Base-by-base conservation (phyloP, 2,113 vertebrate genomes). In the Cyanistes caeruleus region DNA sequence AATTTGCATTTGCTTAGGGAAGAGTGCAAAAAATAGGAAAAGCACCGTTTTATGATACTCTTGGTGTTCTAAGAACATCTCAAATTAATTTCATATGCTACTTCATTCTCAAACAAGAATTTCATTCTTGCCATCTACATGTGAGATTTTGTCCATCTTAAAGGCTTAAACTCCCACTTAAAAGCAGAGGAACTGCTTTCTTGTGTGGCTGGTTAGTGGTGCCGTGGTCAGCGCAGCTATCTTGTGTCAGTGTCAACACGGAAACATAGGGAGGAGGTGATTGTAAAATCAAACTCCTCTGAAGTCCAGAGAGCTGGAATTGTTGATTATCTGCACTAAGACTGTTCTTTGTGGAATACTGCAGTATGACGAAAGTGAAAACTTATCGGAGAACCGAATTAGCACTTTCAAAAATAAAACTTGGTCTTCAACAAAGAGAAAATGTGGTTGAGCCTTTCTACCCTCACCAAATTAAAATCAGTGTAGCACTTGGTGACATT, bases 351-450 rank as follows among this genome's bases (percentile, higher is more conserved):
- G 62, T 58, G 69, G 56, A 85, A 64, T 85, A 69, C 49, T 89
- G 62, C 43, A 74, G 23, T 44, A 53, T 17, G 63, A 46, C 37
- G 33, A 77, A 90, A 74, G 51, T 35, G 48, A 75, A 91, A 91
- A 43, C 33, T 28, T 80, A 28, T 58, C 0, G 0, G 65, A 91
- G 41, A 93, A 78, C 74, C 28, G 27, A 90, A 89, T 53, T 89
- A 96, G 83, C 24, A 17, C 59, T 80, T 89, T 48, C 23, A 87
- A 83, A 51, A 88, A 80, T 93, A 94, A 94, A 93, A 76, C n/a
- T 69, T 87, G 59, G 55, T 76, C 59, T 69, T 83, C 67, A 86
- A 31, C 33, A 76, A 82, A 44, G 48, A 83, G 68, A 60, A 81
- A 48, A 74, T 43, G 53, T 95, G 81, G 43, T 93, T 2, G 25